Base-by-base conservation (phyloP, 2,888 invertebrate species). In the Aleiodes alternator region DNA sequence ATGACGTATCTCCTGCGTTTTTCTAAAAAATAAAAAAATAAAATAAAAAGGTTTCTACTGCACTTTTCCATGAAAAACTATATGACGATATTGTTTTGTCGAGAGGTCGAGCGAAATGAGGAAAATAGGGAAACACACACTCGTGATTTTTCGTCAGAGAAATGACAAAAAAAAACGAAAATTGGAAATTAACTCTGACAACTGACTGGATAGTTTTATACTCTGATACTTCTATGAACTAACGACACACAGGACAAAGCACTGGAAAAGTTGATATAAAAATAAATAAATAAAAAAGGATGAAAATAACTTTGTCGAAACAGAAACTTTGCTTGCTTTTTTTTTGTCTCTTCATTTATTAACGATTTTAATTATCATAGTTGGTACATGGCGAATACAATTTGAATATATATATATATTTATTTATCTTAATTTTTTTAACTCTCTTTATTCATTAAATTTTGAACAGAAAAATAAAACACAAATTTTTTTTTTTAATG, bases 401-500 rank as follows among this genome's bases (percentile, higher is more conserved):
- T 77, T 80, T 79, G 77, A 78, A 73, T 78, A 81, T 75, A 43
- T 43, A 73, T 78, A 81, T 75, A 43, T 43, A 43, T 43, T 43
- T 43, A 7, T 38, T 38, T 8, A 7, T 43, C 43, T 43, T 43
- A 43, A 43, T 23, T 23, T 73, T 77, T 74, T 77, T 59, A 53
- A 48, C 73, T 80, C 73, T 80, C 75, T 72, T 74, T 72, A 57
- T 59, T 23, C 66, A 48, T 69, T 72, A 74, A 72, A 57, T 69
- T 23, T 68, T 64, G 43, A 79, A 82, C 76, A 76, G 81, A 79
- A 80, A 23, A 78, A 78, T 43, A 79, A 79, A 75, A 64, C 43
- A 64, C 43, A 64, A 64, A 23, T 23, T 23, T 23, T 76, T 23
- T 23, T 23, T 76, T 70, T 74, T 82, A 84, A 82, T 83, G 84